Evolutionary conservation across 2,797 vertebrate genomes (phyloP), one percentile per base, ranked within the genome.

Genomic region (Paedocypris micromegethes): DNA sequence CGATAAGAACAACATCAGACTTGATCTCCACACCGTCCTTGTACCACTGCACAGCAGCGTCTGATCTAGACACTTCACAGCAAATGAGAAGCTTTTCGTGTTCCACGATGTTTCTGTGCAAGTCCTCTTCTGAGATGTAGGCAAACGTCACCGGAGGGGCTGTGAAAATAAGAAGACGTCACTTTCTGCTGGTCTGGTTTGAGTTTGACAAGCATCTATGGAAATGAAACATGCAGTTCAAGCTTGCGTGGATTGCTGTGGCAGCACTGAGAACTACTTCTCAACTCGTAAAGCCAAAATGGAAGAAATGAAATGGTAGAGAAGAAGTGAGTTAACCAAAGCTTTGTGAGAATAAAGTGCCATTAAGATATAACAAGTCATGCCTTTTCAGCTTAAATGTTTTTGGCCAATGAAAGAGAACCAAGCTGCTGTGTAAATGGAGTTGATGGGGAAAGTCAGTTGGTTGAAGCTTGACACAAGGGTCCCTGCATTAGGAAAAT

Each of bases 21-120:
- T 89, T 83, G 8, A 93, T 76, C 5, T 91, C 88, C 48, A 84
- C 63, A 0, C 92, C 89, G 0, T 96, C 92, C 80, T 92, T 95
- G 79, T 92, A 91, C 93, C 94, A 96, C 73, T 78, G 84, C 53
- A 88, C 85, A 0, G 69, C 63, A 6, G 86, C 88, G 1, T 91
- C 89, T 38, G 79, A 72, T 42, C 82, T 83, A 0, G 90, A 93
- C 43, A 94, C 80, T 48, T 95, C 84, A 5, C 93, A 95, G 23
- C 84, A 83, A 74, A 95, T 85, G 44, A 87, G 75, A 54, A 94
- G 86, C 52, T 81, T 75, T 7, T 90, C 87, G 50, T 83, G 83
- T 76, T 91, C 90, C 77, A 90, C 87, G 52, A 84, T 81, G 49
- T 85, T 90, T 79, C 81, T 90, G 80, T 88, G 89, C 70, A 90